phyloP scores from a whole-genome alignment of 2,113 vertebrate species.

The Limnothrissa miodon region DNA sequence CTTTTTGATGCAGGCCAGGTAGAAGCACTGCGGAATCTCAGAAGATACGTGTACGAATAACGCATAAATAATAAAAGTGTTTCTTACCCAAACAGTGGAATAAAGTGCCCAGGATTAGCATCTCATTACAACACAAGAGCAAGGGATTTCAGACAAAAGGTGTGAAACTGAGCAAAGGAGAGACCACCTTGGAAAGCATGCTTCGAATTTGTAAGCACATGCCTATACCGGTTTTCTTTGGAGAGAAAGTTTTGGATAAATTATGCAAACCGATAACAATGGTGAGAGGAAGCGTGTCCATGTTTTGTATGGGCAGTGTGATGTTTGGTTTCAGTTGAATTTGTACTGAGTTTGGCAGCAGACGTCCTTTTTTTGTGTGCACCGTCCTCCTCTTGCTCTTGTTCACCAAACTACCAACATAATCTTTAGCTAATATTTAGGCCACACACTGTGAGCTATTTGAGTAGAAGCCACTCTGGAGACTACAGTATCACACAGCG shows the following conservation, averaged over 20 bases:
- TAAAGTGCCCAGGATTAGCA: constrained; percentile 64
- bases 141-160: constrained; percentile 53
- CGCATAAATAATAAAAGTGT: constrained; percentile 73
- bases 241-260: constrained; percentile 31
- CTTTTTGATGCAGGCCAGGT: constrained; percentile 55
- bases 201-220: constrained; percentile 43
- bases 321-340: not conserved
- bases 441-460: not conserved
- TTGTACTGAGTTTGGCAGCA: not conserved
- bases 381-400: not conserved
- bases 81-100: constrained; percentile 57
- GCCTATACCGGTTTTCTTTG: not conserved
- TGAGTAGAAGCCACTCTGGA: not conserved
- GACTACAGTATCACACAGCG: not conserved
- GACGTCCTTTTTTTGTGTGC: not conserved
- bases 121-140: constrained; percentile 59
- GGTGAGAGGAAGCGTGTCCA: constrained; percentile 9
- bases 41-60: constrained; percentile 58
- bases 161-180: constrained; percentile 45
- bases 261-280: constrained; percentile 30
- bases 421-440: not conserved
- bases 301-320: not conserved
- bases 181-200: constrained; percentile 25
- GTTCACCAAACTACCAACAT: not conserved
- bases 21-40: constrained; percentile 54